Percentiles rank a stretch among this genome's conserved stretches.
phyloP scores from a whole-genome alignment of 2,113 vertebrate species.

The Astur gentilis region DNA sequence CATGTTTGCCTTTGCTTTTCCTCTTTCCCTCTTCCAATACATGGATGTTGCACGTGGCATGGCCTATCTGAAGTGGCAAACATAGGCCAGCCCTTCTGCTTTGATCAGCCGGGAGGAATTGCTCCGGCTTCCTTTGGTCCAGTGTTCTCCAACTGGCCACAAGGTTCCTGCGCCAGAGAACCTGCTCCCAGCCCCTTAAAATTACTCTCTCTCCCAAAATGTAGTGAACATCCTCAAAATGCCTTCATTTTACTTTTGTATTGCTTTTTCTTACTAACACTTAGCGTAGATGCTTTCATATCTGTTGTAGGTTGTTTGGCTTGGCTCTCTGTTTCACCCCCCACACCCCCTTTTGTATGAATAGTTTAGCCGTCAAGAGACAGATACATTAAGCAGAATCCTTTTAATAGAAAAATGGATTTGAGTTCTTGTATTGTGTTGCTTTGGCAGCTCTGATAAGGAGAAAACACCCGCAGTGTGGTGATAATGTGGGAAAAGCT shows the following conservation, averaged over 20 bases:
- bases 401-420: neutral
- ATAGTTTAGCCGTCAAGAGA: neutral
- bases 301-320: neutral
- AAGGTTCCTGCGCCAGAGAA: neutral
- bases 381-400: neutral
- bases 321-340: neutral
- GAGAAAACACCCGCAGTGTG: neutral
- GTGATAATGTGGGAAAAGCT: conserved; percentile 9
- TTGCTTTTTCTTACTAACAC: neutral
- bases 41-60: neutral
- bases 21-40: neutral
- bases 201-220: neutral
- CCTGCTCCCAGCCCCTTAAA: neutral
- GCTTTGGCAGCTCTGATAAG: neutral
- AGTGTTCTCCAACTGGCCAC: neutral
- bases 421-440: neutral
- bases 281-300: neutral
- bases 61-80: neutral
- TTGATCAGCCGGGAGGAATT: neutral
- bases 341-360: neutral
- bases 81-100: rapidly evolving
- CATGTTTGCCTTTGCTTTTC: neutral
- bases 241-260: neutral
- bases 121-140: neutral
- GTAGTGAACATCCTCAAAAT: neutral